phyloP scores from a whole-genome alignment of 2,797 vertebrate genomes.

The Sylvia borin region DNA sequence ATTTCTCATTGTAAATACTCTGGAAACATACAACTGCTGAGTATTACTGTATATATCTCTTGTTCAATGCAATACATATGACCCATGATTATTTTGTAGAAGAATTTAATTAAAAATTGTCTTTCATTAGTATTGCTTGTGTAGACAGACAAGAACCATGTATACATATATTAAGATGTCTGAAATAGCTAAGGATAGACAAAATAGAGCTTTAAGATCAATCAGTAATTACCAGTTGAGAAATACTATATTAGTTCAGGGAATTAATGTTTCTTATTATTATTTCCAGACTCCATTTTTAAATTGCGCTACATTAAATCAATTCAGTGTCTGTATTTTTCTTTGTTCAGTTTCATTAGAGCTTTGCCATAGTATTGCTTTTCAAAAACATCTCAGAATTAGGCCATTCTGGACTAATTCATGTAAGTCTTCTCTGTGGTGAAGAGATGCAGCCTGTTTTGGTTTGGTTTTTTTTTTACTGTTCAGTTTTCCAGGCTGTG shows the following conservation, averaged over 20 bases:
- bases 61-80: background rate
- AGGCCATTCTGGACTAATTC: background rate
- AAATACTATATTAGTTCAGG: background rate
- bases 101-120: background rate
- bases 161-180: background rate
- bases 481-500: constrained; percentile 3
- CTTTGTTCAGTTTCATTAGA: background rate
- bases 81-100: background rate
- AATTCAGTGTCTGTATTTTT: background rate
- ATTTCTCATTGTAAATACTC: background rate
- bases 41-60: background rate
- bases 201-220: background rate
- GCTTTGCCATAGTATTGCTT: background rate
- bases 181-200: background rate
- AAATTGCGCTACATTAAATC: background rate
- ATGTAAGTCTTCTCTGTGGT: background rate
- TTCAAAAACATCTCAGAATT: background rate
- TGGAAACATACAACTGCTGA: background rate
- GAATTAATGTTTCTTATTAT: background rate
- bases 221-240: background rate
- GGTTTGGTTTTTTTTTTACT: background rate
- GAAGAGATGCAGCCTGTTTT: background rate
- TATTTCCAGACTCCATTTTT: background rate
- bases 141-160: background rate
- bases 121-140: background rate